Conservation (phyloP, 2,113 vertebrate genomes). For the Gymnarchus niloticus region DNA sequence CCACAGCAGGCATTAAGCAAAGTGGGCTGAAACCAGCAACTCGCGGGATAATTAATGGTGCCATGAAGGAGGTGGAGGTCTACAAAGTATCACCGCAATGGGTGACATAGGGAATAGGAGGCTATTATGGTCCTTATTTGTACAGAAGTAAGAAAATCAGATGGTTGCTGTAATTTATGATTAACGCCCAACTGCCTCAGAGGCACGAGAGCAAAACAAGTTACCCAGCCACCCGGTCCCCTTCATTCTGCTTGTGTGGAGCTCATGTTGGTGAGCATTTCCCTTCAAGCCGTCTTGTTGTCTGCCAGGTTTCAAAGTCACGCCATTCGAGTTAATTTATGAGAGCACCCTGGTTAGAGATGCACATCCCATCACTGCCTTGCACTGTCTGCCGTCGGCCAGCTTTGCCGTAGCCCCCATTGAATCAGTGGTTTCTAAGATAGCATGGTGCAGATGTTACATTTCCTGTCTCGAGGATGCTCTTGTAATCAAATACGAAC, state of each 20-base stretch:
- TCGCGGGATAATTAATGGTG: constrained; percentile 64
- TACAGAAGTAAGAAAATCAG: not conserved
- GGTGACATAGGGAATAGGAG: not conserved
- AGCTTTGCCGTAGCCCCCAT: too few relatives aligned
- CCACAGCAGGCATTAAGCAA: not conserved
- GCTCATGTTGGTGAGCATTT: not conserved
- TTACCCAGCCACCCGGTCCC: not conserved
- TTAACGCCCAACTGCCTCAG: not conserved
- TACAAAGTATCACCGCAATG: not conserved
- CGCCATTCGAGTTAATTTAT: not conserved
- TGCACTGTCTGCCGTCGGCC: too few relatives aligned
- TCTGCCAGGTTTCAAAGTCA: not conserved
- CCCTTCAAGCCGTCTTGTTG: not conserved
- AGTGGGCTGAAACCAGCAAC: constrained; percentile 52
- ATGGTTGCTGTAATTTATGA: not conserved
- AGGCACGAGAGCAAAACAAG: constrained; percentile 7
- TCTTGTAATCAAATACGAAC: not conserved
- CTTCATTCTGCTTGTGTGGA: not conserved
- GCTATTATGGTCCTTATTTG: not conserved
- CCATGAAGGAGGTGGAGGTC: constrained; percentile 36
- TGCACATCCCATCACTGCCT: too few relatives aligned
- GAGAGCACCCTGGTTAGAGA: not conserved
- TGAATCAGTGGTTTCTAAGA: too few relatives aligned
- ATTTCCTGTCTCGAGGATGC: not conserved
- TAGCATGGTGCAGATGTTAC: not conserved